phyloP scores from a whole-genome alignment of 2,888 invertebrate genomes.

The Aelia acuminata region DNA sequence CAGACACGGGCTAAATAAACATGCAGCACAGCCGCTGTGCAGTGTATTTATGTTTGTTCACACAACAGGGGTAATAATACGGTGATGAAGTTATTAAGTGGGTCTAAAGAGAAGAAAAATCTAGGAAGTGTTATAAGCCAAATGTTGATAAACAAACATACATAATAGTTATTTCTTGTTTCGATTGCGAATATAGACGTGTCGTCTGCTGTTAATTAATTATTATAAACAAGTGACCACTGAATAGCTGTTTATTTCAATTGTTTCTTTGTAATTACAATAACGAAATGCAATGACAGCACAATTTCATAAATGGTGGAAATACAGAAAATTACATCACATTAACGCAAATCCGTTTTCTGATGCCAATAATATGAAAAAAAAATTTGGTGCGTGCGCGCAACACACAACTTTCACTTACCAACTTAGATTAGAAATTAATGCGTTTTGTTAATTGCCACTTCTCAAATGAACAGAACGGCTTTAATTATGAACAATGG shows the following conservation, averaged over 20 bases:
- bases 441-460: no score
- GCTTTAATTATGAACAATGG: no score
- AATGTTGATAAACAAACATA: background rate
- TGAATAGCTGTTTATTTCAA: background rate
- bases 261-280: background rate
- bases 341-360: background rate
- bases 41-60: background rate
- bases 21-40: no score
- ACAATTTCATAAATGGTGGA: background rate
- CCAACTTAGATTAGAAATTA: no score
- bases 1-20: background rate
- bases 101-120: background rate
- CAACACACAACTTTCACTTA: no score
- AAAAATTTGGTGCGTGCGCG: no score
- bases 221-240: background rate
- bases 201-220: background rate
- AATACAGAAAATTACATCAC: background rate
- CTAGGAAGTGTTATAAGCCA: background rate
- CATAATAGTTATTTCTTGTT: background rate
- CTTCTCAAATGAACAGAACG: no score
- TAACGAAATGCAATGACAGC: background rate
- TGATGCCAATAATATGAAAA: background rate
- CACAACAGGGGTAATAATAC: background rate
- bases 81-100: background rate
- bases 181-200: background rate